phyloP scores from a whole-genome alignment of 1,140 invertebrate genomes.

The Triops cancriformis region DNA sequence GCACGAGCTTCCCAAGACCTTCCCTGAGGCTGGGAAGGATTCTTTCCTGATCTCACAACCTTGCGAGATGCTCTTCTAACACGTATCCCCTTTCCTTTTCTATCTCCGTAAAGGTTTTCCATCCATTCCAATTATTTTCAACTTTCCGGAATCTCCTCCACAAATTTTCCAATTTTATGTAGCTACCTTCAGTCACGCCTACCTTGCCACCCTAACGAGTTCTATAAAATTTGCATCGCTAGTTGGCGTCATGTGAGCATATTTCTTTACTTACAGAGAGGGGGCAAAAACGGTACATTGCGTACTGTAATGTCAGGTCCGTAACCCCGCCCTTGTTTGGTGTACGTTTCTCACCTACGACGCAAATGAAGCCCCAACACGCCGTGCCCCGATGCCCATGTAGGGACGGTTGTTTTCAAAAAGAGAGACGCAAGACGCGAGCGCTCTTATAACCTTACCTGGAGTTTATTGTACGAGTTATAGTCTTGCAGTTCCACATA shows the following conservation, averaged over 20 bases:
- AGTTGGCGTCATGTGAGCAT: too few relatives aligned
- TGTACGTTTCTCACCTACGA: background rate
- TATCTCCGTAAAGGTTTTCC: too few relatives aligned
- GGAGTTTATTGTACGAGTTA: conserved; percentile 22
- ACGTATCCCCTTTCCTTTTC: too few relatives aligned
- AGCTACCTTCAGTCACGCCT: too few relatives aligned
- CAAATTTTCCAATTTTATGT: too few relatives aligned
- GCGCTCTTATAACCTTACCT: background rate
- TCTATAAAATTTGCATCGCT: too few relatives aligned
- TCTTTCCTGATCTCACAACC: background rate
- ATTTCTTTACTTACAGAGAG: too few relatives aligned
- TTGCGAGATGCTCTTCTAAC: background rate
- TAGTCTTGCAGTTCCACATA: conserved; percentile 20
- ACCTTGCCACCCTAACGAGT: too few relatives aligned
- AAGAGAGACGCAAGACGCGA: background rate
- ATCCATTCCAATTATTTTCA: too few relatives aligned
- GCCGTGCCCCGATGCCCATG: background rate
- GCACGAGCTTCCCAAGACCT: background rate
- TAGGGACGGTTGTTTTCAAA: background rate
- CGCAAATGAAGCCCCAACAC: background rate
- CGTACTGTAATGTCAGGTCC: background rate
- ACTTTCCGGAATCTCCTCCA: too few relatives aligned
- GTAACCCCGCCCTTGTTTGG: background rate
- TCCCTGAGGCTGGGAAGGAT: background rate
- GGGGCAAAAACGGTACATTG: too few relatives aligned